Evolutionary conservation across 35 echinoderm and acorn worm species (phyloP).

Genomic region (Ophioderma brevispina): DNA sequence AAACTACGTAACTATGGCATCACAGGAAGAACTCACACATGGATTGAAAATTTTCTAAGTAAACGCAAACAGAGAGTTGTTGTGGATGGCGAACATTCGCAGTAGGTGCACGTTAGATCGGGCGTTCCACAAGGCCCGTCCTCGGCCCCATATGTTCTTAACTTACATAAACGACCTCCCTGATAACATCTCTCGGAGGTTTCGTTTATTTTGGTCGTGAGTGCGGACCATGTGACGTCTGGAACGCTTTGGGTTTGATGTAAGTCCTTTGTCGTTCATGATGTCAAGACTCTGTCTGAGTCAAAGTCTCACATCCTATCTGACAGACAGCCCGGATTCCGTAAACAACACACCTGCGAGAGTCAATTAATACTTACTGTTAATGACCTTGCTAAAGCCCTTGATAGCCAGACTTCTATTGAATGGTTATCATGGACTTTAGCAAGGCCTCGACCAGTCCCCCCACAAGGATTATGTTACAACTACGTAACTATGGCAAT

Average conservation of each 20-base stretch:
- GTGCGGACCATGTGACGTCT: too few species aligned
- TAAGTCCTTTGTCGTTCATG: too few species aligned
- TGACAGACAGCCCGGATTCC: not conserved
- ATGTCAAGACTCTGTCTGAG: too few species aligned
- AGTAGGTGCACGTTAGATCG: slow-evolving; percentile 1
- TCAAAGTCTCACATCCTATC: not conserved
- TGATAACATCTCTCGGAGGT: not conserved
- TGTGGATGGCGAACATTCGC: slow-evolving; percentile 40
- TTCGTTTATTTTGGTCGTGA: too few species aligned
- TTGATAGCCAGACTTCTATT: slow-evolving; percentile 16
- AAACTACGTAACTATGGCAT: slow-evolving; percentile 45
- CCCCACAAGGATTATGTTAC: slow-evolving; percentile 28
- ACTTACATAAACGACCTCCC: slow-evolving; percentile 59
- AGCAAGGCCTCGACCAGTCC: slow-evolving; percentile 48
- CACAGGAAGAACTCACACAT: slow-evolving; percentile 27
- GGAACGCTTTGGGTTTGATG: too few species aligned
- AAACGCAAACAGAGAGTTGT: slow-evolving; percentile 49
- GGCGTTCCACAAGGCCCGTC: slow-evolving; percentile 70
- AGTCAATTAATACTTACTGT: not conserved
- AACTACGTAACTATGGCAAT: slow-evolving; percentile 37
- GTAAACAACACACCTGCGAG: not conserved
- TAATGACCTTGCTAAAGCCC: not conserved
- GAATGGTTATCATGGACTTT: slow-evolving; percentile 57
- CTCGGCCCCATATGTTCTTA: slow-evolving; percentile 51
- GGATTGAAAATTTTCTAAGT: slow-evolving; percentile 37